Conservation (phyloP, 2,113 vertebrate genomes). For the Pseudorasbora parva region DNA sequence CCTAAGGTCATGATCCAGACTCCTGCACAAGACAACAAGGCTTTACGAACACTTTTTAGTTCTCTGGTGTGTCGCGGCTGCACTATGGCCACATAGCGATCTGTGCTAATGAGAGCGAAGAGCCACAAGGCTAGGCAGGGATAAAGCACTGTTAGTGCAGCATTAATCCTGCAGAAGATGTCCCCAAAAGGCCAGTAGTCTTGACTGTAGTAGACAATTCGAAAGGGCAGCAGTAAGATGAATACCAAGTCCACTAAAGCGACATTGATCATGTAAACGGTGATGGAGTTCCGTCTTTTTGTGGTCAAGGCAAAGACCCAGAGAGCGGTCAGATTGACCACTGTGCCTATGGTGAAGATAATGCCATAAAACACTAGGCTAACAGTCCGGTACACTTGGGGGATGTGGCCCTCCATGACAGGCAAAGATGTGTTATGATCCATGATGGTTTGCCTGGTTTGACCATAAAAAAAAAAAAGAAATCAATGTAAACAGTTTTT, state of each 20-base stretch:
- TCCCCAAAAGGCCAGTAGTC: constrained; percentile 90
- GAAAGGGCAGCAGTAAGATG: constrained; percentile 86
- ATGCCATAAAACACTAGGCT: constrained; percentile 87
- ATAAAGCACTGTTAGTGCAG: constrained; percentile 88
- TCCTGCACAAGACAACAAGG: constrained; percentile 80
- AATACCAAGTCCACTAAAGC: constrained; percentile 89
- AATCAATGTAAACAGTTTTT: not conserved
- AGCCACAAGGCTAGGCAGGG: constrained; percentile 95
- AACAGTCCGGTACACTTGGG: constrained; percentile 80
- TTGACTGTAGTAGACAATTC: constrained; percentile 83
- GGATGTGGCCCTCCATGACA: constrained; percentile 61
- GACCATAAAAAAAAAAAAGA: not conserved
- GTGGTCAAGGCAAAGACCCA: constrained; percentile 97
- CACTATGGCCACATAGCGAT: constrained; percentile 95
- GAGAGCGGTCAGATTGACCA: constrained; percentile 88
- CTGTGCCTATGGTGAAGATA: constrained; percentile 82
- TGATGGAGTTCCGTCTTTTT: constrained; percentile 92
- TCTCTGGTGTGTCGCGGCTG: constrained; percentile 91
- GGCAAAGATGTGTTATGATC: constrained; percentile 57
- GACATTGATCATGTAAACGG: constrained; percentile 95
- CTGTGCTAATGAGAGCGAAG: constrained; percentile 89
- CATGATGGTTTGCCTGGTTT: constrained; percentile 43
- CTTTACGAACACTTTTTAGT: constrained; percentile 88
- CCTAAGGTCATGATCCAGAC: constrained; percentile 91
- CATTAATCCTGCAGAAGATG: constrained; percentile 82